Base-by-base conservation (phyloP, 2,113 vertebrate species). In the Monarcha castaneiventris region DNA sequence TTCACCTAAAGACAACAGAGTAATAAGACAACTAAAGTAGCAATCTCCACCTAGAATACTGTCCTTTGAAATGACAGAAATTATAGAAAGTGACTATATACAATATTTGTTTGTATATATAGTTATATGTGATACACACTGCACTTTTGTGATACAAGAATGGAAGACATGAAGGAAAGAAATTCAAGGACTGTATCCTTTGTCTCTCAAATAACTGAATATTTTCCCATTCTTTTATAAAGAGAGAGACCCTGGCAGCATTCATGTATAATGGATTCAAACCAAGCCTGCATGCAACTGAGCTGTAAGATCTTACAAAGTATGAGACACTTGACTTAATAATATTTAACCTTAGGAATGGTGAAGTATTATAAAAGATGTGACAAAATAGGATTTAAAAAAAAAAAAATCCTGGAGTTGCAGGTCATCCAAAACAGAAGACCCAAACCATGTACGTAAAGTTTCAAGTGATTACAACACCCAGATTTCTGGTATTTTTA, bases 351-450 rank as follows among this genome's bases (percentile, higher is more conserved):
- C 11, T 82, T 46, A 82, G 21, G 10, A 92, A 75, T 7, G 21
- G n/a, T 71, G 16, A 82, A 81, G 56, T 63, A 62, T 12, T 89
- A 61, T 1, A 75, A 33, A 82, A 85, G 29, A 61, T 37, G 8
- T 39, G 25, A 79, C 14, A 79, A 71, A 52, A 0, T 81, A 44
- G 1, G 1, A n/a, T 9, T 6, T 2, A 3, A 9, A 18, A 37
- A 11, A 25, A 2, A 35, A 7, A 11, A n/a, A 12, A 7, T 83
- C 13, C 35, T 59, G 30, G 43, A 92, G 35, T 63, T 51, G 59
- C 1, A 1, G 39, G 7, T 66, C 29, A 84, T 22, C 8, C 33
- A 37, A 64, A 92, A 52, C 5, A 61, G 54, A 80, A 86, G 37
- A 85, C 15, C 4, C 46, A 39, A 68, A 44, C 30, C 44, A 44